phyloP scores from a whole-genome alignment of 2,113 vertebrate species.

The Guaruba guarouba region DNA sequence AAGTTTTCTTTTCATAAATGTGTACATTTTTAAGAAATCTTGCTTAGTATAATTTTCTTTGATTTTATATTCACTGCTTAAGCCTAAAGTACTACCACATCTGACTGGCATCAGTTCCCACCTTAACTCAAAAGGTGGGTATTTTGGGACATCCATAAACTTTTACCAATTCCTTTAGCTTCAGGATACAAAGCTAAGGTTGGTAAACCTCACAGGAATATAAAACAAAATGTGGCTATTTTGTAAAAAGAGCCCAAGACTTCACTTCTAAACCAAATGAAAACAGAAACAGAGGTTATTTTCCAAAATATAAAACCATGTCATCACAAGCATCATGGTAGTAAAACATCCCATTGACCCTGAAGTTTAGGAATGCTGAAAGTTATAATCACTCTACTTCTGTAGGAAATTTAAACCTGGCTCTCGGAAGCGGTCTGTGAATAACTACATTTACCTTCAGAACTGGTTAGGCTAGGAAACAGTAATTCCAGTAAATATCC shows the following conservation, averaged over 20 bases:
- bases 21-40: not conserved
- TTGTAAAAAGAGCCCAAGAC: not conserved
- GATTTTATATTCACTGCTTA: not conserved
- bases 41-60: not conserved
- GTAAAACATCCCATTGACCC: not conserved
- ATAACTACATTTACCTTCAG: not conserved
- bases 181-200: not conserved
- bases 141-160: not conserved
- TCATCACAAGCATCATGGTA: not conserved
- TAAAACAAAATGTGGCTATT: not conserved
- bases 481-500: not conserved
- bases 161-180: not conserved
- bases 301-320: not conserved
- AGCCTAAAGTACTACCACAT: not conserved
- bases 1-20: not conserved
- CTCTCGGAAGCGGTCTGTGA: not conserved
- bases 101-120: not conserved
- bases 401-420: fast-evolving
- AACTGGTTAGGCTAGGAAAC: not conserved
- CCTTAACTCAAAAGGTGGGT: not conserved
- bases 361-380: not conserved
- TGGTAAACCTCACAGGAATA: not conserved
- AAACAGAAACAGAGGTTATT: not conserved
- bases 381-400: not conserved
- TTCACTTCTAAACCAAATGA: not conserved